Base-by-base conservation (phyloP, 2,797 vertebrate genomes). In the Columba guinea region DNA sequence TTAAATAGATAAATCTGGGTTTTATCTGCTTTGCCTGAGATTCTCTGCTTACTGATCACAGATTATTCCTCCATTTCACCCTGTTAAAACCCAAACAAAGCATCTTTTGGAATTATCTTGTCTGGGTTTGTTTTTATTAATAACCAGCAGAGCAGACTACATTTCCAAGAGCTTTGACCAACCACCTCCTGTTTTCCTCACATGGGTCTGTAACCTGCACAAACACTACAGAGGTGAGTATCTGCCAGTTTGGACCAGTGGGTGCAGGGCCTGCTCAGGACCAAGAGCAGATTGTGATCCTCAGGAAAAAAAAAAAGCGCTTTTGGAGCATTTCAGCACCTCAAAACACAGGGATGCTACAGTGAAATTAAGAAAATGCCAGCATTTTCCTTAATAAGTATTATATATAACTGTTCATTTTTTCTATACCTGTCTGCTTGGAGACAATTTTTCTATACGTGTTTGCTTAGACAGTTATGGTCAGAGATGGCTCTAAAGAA, bases 11-110 rank as follows among this genome's bases (percentile, higher is more conserved):
- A 95, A 93, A 97, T 89, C 93, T 91, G 86, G 67, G 75, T 2
- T 93, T 96, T 95, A 96, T 96, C 96, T 96, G 91, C 94, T 95
- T 96, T 96, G 84, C 68, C 49, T 2, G 84, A 92, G 94, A 96
- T 95, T 96, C 85, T 84, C 64, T 82, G 62, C 84, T 94, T 82
- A 94, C 96, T 95, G 91, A 97, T 97, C 92, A 81, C 93, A 95
- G 96, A 95, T 97, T 97, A 96, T 94, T 94, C 74, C 87, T 94
- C 86, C 86, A 93, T 96, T 96, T 94, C 71, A 77, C 91, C 39
- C 80, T 24, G 65, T 58, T 95, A 94, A 97, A 96, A 91, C 80
- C 89, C 74, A 86, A 95, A 94, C 85, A 92, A 97, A 97, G 94
- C 58, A 81, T 89, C 83, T 95, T 96, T 89, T 79, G 82, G 91